phyloP scores from a whole-genome alignment of 1,140 invertebrate species.

The Acromyrmex heyeri region DNA sequence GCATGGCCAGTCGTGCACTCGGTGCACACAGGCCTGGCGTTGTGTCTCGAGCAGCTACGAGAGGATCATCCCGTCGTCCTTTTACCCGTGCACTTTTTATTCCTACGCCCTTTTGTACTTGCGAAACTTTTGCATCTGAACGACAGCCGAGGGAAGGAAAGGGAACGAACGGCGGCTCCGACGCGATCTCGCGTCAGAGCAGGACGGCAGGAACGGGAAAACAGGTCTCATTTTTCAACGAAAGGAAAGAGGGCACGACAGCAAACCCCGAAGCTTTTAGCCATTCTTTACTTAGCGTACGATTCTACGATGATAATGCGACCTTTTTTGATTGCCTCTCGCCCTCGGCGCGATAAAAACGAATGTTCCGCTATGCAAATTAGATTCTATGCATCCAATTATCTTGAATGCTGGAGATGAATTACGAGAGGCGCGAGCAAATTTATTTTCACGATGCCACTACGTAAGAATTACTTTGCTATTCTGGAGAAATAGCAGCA shows the following conservation, averaged over 20 bases:
- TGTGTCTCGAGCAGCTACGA: constrained; percentile 54
- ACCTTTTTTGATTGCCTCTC: constrained; percentile 33
- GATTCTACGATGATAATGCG: constrained; percentile 69
- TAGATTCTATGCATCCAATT: constrained; percentile 62
- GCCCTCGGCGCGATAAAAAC: constrained; percentile 52
- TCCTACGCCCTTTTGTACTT: constrained; percentile 75
- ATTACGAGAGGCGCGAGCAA: constrained; percentile 50
- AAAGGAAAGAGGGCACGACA: constrained; percentile 52
- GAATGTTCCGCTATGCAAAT: constrained; percentile 61
- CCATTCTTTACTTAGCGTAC: constrained; percentile 67
- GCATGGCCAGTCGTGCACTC: constrained; percentile 31
- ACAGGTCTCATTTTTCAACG: constrained; percentile 64
- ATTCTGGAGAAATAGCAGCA: not conserved
- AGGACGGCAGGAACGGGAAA: constrained; percentile 61
- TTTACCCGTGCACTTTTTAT: constrained; percentile 69
- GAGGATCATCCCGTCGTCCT: constrained; percentile 74
- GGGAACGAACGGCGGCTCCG: constrained; percentile 26
- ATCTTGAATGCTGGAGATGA: constrained; percentile 45
- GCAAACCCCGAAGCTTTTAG: constrained; percentile 40
- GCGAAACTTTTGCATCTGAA: constrained; percentile 81
- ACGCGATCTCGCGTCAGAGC: constrained; percentile 61
- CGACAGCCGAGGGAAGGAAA: constrained; percentile 38
- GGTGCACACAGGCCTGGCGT: not conserved
- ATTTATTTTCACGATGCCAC: constrained; percentile 51
- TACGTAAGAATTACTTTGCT: constrained; percentile 37